phyloP scores from a whole-genome alignment of 2,888 invertebrate genomes.

The Drosophila nr. fundita region DNA sequence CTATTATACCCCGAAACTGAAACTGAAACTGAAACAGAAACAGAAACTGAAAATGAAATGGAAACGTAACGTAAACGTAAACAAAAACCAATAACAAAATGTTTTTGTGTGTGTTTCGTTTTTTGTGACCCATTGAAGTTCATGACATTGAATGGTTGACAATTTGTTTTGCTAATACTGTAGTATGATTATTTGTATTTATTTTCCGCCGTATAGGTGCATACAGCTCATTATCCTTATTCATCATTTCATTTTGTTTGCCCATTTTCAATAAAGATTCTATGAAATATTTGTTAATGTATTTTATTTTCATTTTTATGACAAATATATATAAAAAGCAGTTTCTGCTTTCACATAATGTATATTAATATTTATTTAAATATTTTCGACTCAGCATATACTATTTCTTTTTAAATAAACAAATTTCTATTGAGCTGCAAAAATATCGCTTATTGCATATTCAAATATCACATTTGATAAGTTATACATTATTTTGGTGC shows the following conservation, averaged over 20 bases:
- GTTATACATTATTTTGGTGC: not conserved
- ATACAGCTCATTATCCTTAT: slow-evolving; percentile 56
- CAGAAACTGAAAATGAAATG: not conserved
- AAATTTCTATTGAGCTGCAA: not conserved
- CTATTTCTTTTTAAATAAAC: not conserved
- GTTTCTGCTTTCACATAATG: not conserved
- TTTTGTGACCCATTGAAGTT: slow-evolving; percentile 77
- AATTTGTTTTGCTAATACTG: slow-evolving; percentile 39
- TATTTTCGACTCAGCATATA: not conserved
- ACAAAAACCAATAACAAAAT: slow-evolving; percentile 48
- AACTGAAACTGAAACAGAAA: slow-evolving; percentile 15
- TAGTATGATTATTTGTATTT: slow-evolving; percentile 2
- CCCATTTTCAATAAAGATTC: not conserved
- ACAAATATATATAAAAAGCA: not conserved
- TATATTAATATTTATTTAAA: not conserved
- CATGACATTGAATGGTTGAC: slow-evolving; percentile 70
- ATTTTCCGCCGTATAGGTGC: slow-evolving; percentile 13
- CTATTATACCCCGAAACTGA: slow-evolving; percentile 43
- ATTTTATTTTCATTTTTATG: not conserved
- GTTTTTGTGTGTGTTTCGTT: slow-evolving; percentile 52
- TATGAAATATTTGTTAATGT: not conserved
- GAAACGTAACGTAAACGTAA: slow-evolving; percentile 16
- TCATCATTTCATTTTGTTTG: not conserved
- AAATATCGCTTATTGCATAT: not conserved
- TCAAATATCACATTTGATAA: not conserved